Conservation (phyloP, 2,113 vertebrate species). For the Salvelinus sp. region DNA sequence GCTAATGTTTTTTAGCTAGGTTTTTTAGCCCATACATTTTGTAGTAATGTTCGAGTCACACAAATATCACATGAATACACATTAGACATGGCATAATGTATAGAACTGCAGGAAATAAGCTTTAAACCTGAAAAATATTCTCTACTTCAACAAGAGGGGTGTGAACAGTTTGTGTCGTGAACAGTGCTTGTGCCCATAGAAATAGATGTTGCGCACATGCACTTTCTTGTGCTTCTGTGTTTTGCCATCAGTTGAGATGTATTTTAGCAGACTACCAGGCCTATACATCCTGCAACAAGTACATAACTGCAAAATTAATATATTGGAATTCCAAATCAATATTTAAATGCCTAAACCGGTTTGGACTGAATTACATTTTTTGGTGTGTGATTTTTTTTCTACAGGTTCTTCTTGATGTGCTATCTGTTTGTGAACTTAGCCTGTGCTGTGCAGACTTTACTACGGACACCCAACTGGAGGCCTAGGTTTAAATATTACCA, state of each 20-base stretch:
- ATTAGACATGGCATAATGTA: too few relatives aligned
- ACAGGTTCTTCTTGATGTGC: conserved; percentile 99
- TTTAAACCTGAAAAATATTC: too few relatives aligned
- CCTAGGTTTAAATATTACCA: conserved; percentile 97
- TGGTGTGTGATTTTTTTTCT: conserved; percentile 13
- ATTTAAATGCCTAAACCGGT: too few relatives aligned
- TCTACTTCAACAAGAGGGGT: too few relatives aligned
- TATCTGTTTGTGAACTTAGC: conserved; percentile 98
- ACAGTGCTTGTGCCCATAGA: too few relatives aligned
- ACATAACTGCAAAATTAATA: background rate
- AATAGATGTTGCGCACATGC: too few relatives aligned
- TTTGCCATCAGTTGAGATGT: background rate
- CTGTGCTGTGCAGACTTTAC: conserved; percentile 94
- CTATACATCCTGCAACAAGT: background rate
- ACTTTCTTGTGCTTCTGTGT: background rate
- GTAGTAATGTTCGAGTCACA: too few relatives aligned
- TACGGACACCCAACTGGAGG: conserved; percentile 96
- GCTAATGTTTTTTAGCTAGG: too few relatives aligned
- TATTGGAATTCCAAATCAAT: background rate
- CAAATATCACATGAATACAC: too few relatives aligned
- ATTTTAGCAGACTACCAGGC: background rate
- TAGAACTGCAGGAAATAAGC: too few relatives aligned
- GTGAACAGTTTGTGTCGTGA: too few relatives aligned
- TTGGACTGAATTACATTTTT: background rate
- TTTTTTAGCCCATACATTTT: too few relatives aligned